Evolutionary conservation across 2,888 invertebrate species (phyloP).

Genomic region (Rhynchonema sp.): DNA sequence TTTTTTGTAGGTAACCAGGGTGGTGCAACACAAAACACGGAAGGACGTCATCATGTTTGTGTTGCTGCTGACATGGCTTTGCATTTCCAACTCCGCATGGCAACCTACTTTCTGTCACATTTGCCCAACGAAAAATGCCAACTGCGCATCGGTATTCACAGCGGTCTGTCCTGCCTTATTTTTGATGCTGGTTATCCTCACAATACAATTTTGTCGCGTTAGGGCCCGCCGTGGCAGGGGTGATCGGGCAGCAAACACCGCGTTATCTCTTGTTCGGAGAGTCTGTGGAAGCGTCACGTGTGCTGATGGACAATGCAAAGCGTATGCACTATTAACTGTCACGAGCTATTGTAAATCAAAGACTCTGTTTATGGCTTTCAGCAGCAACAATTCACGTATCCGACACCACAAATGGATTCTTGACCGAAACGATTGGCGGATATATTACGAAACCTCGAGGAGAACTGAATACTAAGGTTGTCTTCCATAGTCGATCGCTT

Average conservation of each 20-base stretch:
- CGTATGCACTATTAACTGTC: background rate
- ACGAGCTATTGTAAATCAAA: background rate
- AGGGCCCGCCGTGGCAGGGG: conserved; percentile 1
- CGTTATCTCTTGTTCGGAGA: conserved; percentile 2
- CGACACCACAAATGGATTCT: conserved; percentile 7
- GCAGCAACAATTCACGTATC: conserved; percentile 11
- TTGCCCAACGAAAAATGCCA: conserved; percentile 2
- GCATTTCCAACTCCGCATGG: conserved; percentile 1
- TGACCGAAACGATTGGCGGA: conserved; percentile 11
- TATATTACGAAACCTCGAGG: conserved; percentile 17
- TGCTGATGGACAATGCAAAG: background rate
- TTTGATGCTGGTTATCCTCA: too few species aligned
- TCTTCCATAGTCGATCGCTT: too few species aligned
- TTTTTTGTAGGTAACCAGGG: background rate
- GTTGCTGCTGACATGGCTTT: conserved; percentile 2
- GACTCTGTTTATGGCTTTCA: conserved; percentile 3
- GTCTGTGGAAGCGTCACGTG: background rate
- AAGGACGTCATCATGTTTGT: background rate
- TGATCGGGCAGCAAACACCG: background rate
- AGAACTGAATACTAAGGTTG: conserved; percentile 19
- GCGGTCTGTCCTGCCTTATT: background rate
- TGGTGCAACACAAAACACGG: background rate
- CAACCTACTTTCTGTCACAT: background rate
- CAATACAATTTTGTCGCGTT: too few species aligned
- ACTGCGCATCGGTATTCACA: background rate